phyloP scores from a whole-genome alignment of 1,140 invertebrate genomes.

The Drosophila subpulchrella region DNA sequence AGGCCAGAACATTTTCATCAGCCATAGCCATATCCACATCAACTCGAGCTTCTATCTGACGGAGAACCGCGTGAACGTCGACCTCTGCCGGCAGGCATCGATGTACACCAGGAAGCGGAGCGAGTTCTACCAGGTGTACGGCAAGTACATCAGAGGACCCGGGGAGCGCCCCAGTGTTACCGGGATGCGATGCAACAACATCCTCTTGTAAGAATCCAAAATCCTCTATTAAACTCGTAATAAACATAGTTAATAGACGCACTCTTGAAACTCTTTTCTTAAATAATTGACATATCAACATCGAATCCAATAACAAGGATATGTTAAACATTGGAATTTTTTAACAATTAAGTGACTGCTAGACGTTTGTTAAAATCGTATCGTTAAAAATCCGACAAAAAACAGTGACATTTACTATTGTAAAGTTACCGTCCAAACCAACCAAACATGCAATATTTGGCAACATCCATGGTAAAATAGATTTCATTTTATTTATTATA shows the following conservation, averaged over 20 bases:
- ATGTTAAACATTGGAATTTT: too few species aligned
- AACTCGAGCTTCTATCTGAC: conserved; percentile 35
- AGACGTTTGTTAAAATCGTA: too few species aligned
- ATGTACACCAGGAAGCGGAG: conserved; percentile 14
- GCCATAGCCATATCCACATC: conserved; percentile 58
- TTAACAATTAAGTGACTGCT: too few species aligned
- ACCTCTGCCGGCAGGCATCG: conserved; percentile 7
- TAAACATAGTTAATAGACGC: neutral
- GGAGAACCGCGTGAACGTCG: conserved; percentile 17
- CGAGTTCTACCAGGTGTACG: conserved; percentile 56
- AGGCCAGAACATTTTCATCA: conserved; percentile 43
- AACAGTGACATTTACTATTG: too few species aligned
- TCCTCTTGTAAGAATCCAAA: conserved; percentile 39
- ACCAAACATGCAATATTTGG: too few species aligned
- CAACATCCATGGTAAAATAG: too few species aligned
- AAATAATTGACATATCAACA: neutral
- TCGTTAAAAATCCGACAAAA: too few species aligned
- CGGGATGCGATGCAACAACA: conserved; percentile 26
- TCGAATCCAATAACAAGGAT: too few species aligned
- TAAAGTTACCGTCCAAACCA: too few species aligned
- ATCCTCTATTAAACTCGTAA: conserved; percentile 5
- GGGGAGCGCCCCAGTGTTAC: conserved; percentile 35
- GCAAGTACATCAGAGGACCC: conserved; percentile 38
- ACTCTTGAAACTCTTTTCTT: neutral
- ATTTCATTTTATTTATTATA: too few species aligned